Evolutionary conservation across 2,888 invertebrate genomes (phyloP), one percentile per base, ranked within the genome.

Genomic region (Parelbella ahira): DNA sequence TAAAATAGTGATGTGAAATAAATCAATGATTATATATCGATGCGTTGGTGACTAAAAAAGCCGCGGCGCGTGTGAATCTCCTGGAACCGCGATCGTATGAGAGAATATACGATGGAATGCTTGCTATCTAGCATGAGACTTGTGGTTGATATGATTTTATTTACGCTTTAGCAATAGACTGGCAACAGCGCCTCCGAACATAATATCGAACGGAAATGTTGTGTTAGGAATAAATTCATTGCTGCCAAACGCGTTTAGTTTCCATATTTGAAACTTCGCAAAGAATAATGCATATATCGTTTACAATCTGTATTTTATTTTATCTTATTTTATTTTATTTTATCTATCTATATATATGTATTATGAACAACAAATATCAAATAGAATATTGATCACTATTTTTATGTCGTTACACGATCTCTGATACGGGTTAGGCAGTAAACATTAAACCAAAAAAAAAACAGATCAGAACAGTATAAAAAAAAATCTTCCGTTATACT

Each of bases 1-100:
- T 87, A 86, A 87, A 86, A 81, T 73, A 86, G 86, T 76, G 78
- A 73, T 83, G 73, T 77, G 78, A 83, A 81, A 83, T 84, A 84
- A 80, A 84, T 87, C 82, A 78, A 63, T 70, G 78, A 78, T 73
- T 63, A 58, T 65, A 63, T 70, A 67, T 78, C 76, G 79, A 76
- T 82, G 77, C 58, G 55, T 53, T 53, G 41, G 44, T 50, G 56
- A 60, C 63, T 68, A 72, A 83, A 83, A 84, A 83, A 77, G 47
- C 51, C 51, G 58, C 60, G 56, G 63, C 56, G 70, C 82, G 80
- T 84, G 86, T 84, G 86, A 87, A 87, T 86, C 86, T 77, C 67
- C 78, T 71, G 46, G 60, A 56, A 50, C 51, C 53, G 60, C 71
- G 66, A 70, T 77, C 75, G 64, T 79, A 74, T 82, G 82, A 79